Percentiles rank a stretch among this genome's conserved stretches.
Evolutionary conservation across 2,113 vertebrate species (phyloP).

Genomic region (Mormyrus iriodes): DNA sequence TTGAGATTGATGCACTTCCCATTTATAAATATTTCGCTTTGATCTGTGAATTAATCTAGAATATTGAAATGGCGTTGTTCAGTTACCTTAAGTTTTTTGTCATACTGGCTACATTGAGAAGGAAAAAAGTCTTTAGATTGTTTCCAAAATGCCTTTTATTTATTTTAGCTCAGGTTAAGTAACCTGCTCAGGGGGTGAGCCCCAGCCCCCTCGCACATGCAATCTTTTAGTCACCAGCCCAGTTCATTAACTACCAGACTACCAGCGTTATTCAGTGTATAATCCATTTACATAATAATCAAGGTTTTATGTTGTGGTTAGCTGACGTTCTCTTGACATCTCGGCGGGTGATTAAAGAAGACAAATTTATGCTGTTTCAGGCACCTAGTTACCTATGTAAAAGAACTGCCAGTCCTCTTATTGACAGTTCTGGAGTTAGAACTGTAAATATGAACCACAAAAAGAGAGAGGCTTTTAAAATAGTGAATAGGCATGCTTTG

Average conservation of each 20-base stretch:
- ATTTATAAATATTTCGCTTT: not conserved
- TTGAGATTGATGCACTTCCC: not conserved
- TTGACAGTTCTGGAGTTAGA: not conserved
- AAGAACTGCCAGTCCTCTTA: not conserved
- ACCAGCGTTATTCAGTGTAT: not conserved
- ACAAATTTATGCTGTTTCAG: slow-evolving; percentile 1
- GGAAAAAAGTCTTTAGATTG: not conserved
- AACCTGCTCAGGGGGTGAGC: not conserved
- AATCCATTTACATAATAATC: slow-evolving; percentile 1
- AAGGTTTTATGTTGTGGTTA: slow-evolving; percentile 1
- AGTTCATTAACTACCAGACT: not conserved
- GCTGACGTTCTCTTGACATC: not conserved
- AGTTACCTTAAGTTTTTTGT: not conserved
- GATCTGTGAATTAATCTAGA: not conserved
- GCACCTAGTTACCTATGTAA: not conserved
- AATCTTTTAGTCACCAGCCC: not conserved
- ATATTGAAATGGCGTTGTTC: not conserved
- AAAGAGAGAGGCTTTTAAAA: not conserved
- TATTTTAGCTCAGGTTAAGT: not conserved
- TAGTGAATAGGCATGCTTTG: not conserved
- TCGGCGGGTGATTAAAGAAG: not conserved
- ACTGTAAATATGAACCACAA: not conserved
- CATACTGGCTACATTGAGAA: not conserved
- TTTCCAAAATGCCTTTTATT: not conserved
- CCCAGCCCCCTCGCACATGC: not conserved